A percentile compares a stretch with the other conserved stretches of the same genome.
Conservation (phyloP, 1,140 invertebrate genomes). For the Drosophila asahinai region DNA sequence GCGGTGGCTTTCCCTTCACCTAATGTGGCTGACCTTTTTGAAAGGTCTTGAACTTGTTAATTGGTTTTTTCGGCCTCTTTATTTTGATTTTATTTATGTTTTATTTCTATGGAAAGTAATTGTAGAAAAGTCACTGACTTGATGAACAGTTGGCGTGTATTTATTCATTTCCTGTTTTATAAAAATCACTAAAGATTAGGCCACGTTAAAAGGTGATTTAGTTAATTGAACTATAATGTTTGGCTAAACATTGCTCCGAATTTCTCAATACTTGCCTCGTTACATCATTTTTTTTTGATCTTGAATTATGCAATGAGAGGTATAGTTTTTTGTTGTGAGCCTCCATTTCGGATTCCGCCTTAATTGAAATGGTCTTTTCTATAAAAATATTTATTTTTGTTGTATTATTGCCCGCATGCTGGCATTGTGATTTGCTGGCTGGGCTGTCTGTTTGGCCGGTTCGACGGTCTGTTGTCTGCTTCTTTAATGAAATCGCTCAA, state of each 20-base stretch:
- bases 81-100: constrained; percentile 17
- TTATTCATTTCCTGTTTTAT: background rate
- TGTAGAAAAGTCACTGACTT: constrained; percentile 1
- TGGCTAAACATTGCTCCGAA: background rate
- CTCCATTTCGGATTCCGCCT: background rate
- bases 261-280: background rate
- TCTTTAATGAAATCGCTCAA: constrained; percentile 58
- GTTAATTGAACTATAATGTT: too few relatives aligned
- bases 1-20: constrained; percentile 5
- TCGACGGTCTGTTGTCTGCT: background rate
- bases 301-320: constrained; percentile 3
- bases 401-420: background rate
- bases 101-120: constrained; percentile 13
- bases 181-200: background rate
- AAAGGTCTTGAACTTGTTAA: constrained; percentile 53
- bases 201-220: background rate
- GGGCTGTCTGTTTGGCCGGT: background rate
- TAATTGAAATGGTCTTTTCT: constrained; percentile 31
- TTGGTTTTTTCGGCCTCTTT: constrained; percentile 23
- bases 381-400: constrained; percentile 6
- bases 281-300: background rate
- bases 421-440: constrained; percentile 11
- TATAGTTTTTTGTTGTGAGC: background rate
- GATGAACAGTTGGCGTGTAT: constrained; percentile 1
- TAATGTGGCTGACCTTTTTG: constrained; percentile 13